A percentile compares a stretch with the other conserved stretches of the same genome.
Conservation (phyloP, 2,888 invertebrate genomes). For the Agrochola lychnidis region DNA sequence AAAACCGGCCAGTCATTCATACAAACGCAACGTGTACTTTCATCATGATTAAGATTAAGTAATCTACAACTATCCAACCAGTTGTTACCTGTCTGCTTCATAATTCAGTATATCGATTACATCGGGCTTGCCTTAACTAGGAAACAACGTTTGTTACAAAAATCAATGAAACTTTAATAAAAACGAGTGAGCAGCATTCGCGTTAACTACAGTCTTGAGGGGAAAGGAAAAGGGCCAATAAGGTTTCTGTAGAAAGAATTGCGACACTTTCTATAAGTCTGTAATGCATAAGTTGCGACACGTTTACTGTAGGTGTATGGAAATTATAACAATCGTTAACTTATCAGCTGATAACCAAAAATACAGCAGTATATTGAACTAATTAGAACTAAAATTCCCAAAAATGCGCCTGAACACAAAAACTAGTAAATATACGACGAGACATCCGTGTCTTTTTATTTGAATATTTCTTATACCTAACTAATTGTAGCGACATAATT, state of each 20-base stretch:
- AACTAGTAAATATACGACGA: neutral
- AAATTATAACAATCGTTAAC: neutral
- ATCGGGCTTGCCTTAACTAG: conserved; percentile 3
- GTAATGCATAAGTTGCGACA: conserved; percentile 6
- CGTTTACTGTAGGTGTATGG: neutral
- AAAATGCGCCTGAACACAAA: neutral
- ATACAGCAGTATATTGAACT: neutral
- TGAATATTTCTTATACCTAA: neutral
- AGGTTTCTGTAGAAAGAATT: conserved; percentile 11
- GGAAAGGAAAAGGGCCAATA: conserved; percentile 6
- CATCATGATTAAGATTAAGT: conserved; percentile 48
- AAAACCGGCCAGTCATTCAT: conserved; percentile 30
- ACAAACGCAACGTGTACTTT: conserved; percentile 23
- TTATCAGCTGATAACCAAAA: neutral
- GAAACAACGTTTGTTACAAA: neutral
- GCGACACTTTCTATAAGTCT: conserved; percentile 1
- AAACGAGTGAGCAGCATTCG: conserved; percentile 8
- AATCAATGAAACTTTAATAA: conserved; percentile 24
- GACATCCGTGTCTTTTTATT: conserved; percentile 5
- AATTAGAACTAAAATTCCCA: neutral
- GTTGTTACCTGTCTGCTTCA: conserved; percentile 33
- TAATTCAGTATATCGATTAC: conserved; percentile 47
- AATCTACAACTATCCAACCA: conserved; percentile 31
- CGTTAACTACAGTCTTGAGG: neutral
- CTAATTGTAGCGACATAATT: conserved; percentile 45